A percentile compares a stretch with the other conserved stretches of the same genome.
phyloP scores from a whole-genome alignment of 2,797 vertebrate genomes.

The Galaxias olidus region DNA sequence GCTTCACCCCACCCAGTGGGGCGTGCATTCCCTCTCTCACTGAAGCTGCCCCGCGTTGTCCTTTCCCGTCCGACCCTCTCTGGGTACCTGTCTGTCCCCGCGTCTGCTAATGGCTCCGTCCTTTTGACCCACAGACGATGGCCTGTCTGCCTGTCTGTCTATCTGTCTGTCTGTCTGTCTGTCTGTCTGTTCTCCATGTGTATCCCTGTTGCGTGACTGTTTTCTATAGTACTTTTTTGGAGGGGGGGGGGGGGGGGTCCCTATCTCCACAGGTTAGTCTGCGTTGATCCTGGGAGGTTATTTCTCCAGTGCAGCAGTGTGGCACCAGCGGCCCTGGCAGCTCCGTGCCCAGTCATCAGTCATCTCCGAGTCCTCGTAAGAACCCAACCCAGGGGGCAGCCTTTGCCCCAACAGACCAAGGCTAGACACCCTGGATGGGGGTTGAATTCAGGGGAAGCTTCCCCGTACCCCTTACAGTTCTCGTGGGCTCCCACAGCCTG shows the following conservation, averaged over 20 bases:
- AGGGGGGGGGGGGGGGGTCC: too few species aligned
- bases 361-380: constrained; percentile 38
- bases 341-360: constrained; percentile 32
- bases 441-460: background rate
- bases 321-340: constrained; percentile 20
- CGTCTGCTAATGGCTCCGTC: background rate
- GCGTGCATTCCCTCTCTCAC: background rate
- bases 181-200: background rate
- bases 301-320: constrained; percentile 35
- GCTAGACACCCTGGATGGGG: background rate
- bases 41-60: background rate
- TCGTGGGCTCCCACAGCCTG: too few species aligned
- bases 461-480: background rate
- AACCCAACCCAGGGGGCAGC: constrained; percentile 19
- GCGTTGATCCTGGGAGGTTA: background rate
- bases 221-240: too few species aligned
- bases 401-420: background rate
- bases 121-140: background rate
- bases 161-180: background rate
- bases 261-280: constrained; percentile 15
- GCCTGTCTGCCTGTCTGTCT: background rate
- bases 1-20: too few species aligned
- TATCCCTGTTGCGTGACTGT: background rate
- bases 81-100: background rate
- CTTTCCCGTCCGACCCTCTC: background rate